A percentile compares a stretch with the other conserved stretches of the same genome.
These are phyloP conservation scores for Acanthochromis polyacanthus DNA, from an alignment of 2,113 vertebrate species.

Conservation along the genomic window DNA sequence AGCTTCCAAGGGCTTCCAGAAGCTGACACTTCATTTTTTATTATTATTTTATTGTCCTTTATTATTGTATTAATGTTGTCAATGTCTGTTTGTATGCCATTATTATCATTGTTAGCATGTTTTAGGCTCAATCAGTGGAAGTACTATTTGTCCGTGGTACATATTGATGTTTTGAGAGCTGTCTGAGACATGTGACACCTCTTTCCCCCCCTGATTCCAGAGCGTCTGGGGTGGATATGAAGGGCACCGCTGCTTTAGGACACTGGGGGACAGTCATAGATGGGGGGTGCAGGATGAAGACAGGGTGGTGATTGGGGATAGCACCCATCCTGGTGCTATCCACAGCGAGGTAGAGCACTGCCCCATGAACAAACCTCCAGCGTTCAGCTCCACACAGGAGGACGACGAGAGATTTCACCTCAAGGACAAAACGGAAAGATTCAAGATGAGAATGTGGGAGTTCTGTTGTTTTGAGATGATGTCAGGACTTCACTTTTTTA, in stretches of 20 bases:
- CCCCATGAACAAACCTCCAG: slow-evolving; percentile 53
- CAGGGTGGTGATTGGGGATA: slow-evolving; percentile 12
- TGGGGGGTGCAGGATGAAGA: slow-evolving; percentile 6
- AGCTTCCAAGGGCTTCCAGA: slow-evolving; percentile 78
- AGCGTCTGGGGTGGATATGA: slow-evolving; percentile 34
- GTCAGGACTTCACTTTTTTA: slow-evolving; percentile 65
- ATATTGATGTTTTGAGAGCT: slow-evolving; percentile 49
- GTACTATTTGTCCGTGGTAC: slow-evolving; percentile 68
- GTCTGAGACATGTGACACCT: slow-evolving; percentile 36
- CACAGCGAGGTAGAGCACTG: slow-evolving; percentile 13
- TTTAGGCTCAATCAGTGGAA: slow-evolving; percentile 72
- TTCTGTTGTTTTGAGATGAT: slow-evolving; percentile 32
- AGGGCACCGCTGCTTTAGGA: slow-evolving; percentile 62
- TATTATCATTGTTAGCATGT: slow-evolving; percentile 65
- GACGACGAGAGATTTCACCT: slow-evolving; percentile 37
- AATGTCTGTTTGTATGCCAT: slow-evolving; percentile 66
- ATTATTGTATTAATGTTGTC: slow-evolving; percentile 81
- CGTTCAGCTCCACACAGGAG: slow-evolving; percentile 12
- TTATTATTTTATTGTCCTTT: slow-evolving; percentile 65
- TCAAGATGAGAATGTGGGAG: slow-evolving; percentile 47
- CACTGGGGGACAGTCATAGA: slow-evolving; percentile 2
- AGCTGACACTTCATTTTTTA: slow-evolving; percentile 70
- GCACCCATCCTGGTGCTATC: slow-evolving; percentile 20
- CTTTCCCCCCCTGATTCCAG: slow-evolving; percentile 23
- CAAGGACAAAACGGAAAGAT: slow-evolving; percentile 30